Percentiles rank a stretch among this genome's conserved stretches.
phyloP scores from a whole-genome alignment of 2,888 invertebrate species.

The Megalurothrips usitatus region DNA sequence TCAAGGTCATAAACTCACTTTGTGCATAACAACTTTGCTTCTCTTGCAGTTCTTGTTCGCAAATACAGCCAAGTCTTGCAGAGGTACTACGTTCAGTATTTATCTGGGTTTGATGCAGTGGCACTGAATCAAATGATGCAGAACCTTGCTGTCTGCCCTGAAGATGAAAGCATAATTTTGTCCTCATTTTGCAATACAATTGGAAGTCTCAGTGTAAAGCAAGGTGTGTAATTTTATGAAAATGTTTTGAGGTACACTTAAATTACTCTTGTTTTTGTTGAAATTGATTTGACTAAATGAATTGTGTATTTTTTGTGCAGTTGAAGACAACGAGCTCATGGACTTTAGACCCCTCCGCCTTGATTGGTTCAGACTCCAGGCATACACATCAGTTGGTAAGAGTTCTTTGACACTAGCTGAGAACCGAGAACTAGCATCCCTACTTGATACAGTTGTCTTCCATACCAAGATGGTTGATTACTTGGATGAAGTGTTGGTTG shows the following conservation, averaged over 20 bases:
- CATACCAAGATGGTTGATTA: slow-evolving; percentile 98
- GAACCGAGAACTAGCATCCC: slow-evolving; percentile 79
- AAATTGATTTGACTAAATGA: slow-evolving; percentile 12
- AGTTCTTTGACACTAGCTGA: slow-evolving; percentile 74
- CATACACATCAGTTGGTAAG: slow-evolving; percentile 82
- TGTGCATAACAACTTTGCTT: slow-evolving; percentile 27
- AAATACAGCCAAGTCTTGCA: slow-evolving; percentile 97
- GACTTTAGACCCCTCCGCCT: slow-evolving; percentile 92
- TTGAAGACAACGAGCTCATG: slow-evolving; percentile 92
- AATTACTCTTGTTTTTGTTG: neutral
- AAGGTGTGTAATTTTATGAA: slow-evolving; percentile 49
- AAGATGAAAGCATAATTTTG: slow-evolving; percentile 91
- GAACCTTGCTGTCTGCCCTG: slow-evolving; percentile 77
- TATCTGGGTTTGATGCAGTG: slow-evolving; percentile 93
- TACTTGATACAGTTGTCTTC: slow-evolving; percentile 93
- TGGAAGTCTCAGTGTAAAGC: slow-evolving; percentile 79
- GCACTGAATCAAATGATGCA: slow-evolving; percentile 80
- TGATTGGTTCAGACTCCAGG: slow-evolving; percentile 97
- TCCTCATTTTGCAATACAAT: slow-evolving; percentile 89
- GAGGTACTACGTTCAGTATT: slow-evolving; percentile 94
- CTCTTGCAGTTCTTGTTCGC: slow-evolving; percentile 64
- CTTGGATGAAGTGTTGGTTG: slow-evolving; percentile 92
- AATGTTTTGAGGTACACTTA: slow-evolving; percentile 8
- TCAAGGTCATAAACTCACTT: neutral
- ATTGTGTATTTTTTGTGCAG: slow-evolving; percentile 46